Evolutionary conservation across 1,140 invertebrate species (phyloP).

Genomic region (Nebria ingens): DNA sequence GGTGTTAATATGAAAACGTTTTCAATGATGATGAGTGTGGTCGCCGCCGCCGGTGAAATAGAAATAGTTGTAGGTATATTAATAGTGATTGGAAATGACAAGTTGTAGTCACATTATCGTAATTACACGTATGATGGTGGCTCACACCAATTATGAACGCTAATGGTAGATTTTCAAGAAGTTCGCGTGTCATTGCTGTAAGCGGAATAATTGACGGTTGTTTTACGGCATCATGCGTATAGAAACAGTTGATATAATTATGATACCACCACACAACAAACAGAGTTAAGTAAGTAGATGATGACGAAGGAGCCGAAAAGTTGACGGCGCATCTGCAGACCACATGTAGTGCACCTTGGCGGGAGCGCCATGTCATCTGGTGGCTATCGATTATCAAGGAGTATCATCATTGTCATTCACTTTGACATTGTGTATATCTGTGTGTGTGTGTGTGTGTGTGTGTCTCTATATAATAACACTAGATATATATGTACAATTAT

Average conservation of each 20-base stretch:
- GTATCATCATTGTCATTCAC: too few species aligned
- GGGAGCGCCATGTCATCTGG: neutral
- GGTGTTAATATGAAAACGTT: too few species aligned
- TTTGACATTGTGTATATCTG: too few species aligned
- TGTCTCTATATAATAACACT: too few species aligned
- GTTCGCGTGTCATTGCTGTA: neutral
- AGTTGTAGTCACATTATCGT: too few species aligned
- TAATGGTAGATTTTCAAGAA: neutral
- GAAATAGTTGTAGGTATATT: too few species aligned
- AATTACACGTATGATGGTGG: neutral
- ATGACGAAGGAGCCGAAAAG: neutral
- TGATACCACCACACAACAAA: too few species aligned
- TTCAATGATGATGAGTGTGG: too few species aligned
- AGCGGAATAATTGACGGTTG: neutral
- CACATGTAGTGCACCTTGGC: neutral
- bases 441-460: too few species aligned
- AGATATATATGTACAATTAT: too few species aligned
- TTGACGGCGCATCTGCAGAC: neutral
- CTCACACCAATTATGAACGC: neutral
- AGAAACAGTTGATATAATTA: neutral
- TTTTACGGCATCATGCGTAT: neutral
- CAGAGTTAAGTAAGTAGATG: too few species aligned
- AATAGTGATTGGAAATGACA: neutral
- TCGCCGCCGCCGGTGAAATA: too few species aligned
- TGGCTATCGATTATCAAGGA: neutral